phyloP scores from a whole-genome alignment of 2,888 invertebrate genomes.

The Synergus laeviventris region DNA sequence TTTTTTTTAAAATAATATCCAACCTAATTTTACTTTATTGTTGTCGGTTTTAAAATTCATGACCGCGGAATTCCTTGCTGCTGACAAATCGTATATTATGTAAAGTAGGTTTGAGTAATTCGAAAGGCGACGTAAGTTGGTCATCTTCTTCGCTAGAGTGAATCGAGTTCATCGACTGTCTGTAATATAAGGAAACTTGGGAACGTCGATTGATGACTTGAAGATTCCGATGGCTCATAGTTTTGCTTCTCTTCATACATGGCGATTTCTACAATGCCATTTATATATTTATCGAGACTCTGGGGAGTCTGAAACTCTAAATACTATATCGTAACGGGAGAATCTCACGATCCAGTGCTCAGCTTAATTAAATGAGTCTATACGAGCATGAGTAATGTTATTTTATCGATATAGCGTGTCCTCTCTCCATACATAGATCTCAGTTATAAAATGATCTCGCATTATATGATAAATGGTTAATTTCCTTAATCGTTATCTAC shows the following conservation, averaged over 20 bases:
- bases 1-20: background rate
- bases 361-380: slow-evolving; percentile 28
- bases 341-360: slow-evolving; percentile 26
- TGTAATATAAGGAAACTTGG: slow-evolving; percentile 34
- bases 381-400: background rate
- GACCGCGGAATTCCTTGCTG: background rate
- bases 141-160: slow-evolving; percentile 45
- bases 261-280: slow-evolving; percentile 28
- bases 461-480: background rate
- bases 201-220: slow-evolving; percentile 1
- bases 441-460: background rate
- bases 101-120: slow-evolving; percentile 52
- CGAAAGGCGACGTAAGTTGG: slow-evolving; percentile 56
- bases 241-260: slow-evolving; percentile 4
- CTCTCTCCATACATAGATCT: background rate
- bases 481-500: background rate
- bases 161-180: slow-evolving; percentile 41
- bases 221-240: background rate
- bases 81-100: slow-evolving; percentile 48
- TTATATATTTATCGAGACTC: slow-evolving; percentile 29
- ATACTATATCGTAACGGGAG: slow-evolving; percentile 12
- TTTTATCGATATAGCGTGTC: slow-evolving; percentile 16
- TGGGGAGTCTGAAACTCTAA: background rate
- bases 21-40: background rate
- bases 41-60: background rate